Evolutionary conservation across 2,797 vertebrate genomes (phyloP).

Genomic region (Artibeus jamaicensis): DNA sequence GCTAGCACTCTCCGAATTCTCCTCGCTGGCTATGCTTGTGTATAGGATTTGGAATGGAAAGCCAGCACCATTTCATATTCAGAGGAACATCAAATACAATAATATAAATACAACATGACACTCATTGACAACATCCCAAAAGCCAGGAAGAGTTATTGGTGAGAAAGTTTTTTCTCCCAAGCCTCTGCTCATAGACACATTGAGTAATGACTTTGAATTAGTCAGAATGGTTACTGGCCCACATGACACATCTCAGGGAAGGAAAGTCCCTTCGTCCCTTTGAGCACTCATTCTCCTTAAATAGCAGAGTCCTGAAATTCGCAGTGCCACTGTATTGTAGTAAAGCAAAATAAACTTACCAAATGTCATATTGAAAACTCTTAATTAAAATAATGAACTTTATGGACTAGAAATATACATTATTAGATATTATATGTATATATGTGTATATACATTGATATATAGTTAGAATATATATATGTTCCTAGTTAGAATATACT

Average conservation of each 20-base stretch:
- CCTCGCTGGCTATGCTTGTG: background rate
- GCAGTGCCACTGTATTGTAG: background rate
- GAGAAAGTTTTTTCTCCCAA: background rate
- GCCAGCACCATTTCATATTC: background rate
- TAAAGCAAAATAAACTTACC: conserved; percentile 21
- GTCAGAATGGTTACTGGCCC: conserved; percentile 28
- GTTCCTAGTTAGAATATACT: conserved; percentile 5
- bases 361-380: conserved; percentile 22
- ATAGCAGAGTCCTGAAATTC: background rate
- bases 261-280: conserved; percentile 39
- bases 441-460: background rate
- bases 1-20: background rate
- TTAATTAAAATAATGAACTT: conserved; percentile 14
- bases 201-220: conserved; percentile 39
- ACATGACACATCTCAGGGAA: conserved; percentile 25
- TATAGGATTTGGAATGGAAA: background rate
- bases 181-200: background rate
- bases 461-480: background rate
- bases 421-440: background rate
- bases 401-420: background rate
- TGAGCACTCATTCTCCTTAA: conserved; percentile 8
- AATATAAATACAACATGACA: background rate
- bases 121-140: background rate
- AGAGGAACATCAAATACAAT: background rate
- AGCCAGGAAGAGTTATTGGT: background rate